phyloP scores from a whole-genome alignment of 2,113 vertebrate genomes.

The Columba livia region DNA sequence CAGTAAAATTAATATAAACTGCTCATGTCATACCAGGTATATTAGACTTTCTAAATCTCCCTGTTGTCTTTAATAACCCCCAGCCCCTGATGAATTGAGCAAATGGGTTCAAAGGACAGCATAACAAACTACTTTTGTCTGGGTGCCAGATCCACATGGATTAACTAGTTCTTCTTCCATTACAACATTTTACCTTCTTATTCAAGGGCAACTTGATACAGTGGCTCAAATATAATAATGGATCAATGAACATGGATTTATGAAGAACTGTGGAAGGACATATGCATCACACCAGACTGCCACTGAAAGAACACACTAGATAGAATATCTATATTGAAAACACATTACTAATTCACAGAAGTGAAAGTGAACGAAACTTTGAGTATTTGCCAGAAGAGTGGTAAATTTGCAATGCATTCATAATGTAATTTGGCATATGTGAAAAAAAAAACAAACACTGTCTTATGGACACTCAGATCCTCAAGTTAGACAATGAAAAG shows the following conservation, averaged over 20 bases:
- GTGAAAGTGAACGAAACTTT: background rate
- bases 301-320: background rate
- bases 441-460: background rate
- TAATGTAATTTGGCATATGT: background rate
- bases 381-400: background rate
- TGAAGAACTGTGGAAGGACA: slow-evolving; percentile 2
- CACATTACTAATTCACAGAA: background rate
- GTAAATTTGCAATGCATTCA: background rate
- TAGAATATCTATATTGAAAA: slow-evolving; percentile 12
- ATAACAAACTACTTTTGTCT: slow-evolving; percentile 44
- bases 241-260: slow-evolving; percentile 9
- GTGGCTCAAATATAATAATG: background rate
- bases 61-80: slow-evolving; percentile 3
- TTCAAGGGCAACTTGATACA: slow-evolving; percentile 26
- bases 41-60: slow-evolving; percentile 2
- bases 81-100: background rate
- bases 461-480: background rate
- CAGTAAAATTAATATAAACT: background rate
- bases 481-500: background rate
- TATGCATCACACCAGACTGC: background rate
- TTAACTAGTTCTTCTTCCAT: slow-evolving; percentile 37
- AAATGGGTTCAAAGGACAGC: slow-evolving; percentile 53
- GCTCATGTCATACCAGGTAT: background rate
- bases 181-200: slow-evolving; percentile 14
- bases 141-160: slow-evolving; percentile 15